Evolutionary conservation across 2,888 invertebrate species (phyloP).

Genomic region (Clostera curtula): DNA sequence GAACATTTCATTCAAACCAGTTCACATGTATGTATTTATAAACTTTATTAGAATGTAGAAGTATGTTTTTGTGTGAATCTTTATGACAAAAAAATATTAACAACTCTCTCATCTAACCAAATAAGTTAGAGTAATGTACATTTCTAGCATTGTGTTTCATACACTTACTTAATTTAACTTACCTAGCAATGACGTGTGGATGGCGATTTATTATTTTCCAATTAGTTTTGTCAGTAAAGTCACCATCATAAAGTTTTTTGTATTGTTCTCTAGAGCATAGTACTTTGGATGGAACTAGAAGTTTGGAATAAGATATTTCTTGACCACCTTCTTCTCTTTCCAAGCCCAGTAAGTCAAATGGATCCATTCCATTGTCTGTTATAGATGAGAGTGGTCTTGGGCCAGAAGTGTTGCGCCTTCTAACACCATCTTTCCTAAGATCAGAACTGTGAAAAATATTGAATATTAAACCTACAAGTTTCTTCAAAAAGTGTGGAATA

Average conservation of each 20-base stretch:
- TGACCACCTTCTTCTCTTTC: conserved; percentile 89
- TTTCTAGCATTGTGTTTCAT: no score
- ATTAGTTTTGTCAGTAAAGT: conserved; percentile 55
- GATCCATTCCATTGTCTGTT: conserved; percentile 88
- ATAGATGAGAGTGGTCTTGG: conserved; percentile 88
- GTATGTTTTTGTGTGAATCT: no score
- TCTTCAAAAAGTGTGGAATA: no score
- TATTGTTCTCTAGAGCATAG: conserved; percentile 60
- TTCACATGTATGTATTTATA: no score
- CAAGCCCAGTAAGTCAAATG: conserved; percentile 89
- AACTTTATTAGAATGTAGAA: no score
- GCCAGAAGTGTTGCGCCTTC: conserved; percentile 87
- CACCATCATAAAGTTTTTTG: conserved; percentile 65
- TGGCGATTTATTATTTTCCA: conserved; percentile 60
- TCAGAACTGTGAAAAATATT: conserved; percentile 60
- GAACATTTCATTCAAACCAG: no score
- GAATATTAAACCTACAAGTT: not conserved
- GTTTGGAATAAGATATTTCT: conserved; percentile 92
- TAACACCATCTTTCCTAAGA: conserved; percentile 80
- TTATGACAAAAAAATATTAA: no score
- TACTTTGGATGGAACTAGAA: conserved; percentile 84
- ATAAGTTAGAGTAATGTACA: no score
- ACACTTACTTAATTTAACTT: no score
- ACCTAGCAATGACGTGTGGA: conserved; percentile 77
- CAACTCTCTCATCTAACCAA: no score